Base-by-base conservation (phyloP, 1,140 invertebrate species). In the Oncopodura yosiiana region DNA sequence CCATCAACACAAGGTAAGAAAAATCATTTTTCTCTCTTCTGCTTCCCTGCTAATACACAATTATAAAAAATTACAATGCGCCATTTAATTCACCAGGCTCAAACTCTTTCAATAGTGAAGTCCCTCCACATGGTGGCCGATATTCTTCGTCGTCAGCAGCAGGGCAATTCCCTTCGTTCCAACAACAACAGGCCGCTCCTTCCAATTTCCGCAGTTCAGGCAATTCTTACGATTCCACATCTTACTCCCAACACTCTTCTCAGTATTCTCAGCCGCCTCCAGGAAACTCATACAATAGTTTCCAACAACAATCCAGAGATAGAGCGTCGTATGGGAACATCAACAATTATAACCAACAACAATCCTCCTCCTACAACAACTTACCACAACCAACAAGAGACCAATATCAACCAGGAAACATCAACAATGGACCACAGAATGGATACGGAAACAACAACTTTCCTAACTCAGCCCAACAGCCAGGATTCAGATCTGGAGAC, bases 141-240 rank as follows among this genome's bases (percentile, higher is more conserved):
- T n/a, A n/a, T n/a, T n/a, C n/a, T n/a, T n/a, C n/a, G n/a, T n/a
- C n/a, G n/a, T n/a, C n/a, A 24, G 38, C 55, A 57, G 41, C 46
- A 23, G 43, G 24, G 36, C 27, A n/a, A 42, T 26, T 24, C 23
- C 38, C 36, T 30, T n/a, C n/a, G n/a, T n/a, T 29, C 36, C 46
- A 30, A 49, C 27, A 55, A 41, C 45, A 23, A 27, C 58, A 55
- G 36, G 46, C 58, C 62, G 1, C 12, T 37, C 8, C 58, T 64
- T 11, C 58, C 62, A 16, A 38, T 61, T 30, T 56, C 56, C 49
- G 59, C 62, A 24, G 44, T 61, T 21, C 37, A 58, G 23, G 56
- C 60, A 41, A 57, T 61, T 43, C 60, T 61, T 45, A 38, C 60
- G 44, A 49, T 54, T 12, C 55, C 60, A 1, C 45, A 45, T 8